phyloP scores from a whole-genome alignment of 2,888 invertebrate species.

The Ophioninae sp. region DNA sequence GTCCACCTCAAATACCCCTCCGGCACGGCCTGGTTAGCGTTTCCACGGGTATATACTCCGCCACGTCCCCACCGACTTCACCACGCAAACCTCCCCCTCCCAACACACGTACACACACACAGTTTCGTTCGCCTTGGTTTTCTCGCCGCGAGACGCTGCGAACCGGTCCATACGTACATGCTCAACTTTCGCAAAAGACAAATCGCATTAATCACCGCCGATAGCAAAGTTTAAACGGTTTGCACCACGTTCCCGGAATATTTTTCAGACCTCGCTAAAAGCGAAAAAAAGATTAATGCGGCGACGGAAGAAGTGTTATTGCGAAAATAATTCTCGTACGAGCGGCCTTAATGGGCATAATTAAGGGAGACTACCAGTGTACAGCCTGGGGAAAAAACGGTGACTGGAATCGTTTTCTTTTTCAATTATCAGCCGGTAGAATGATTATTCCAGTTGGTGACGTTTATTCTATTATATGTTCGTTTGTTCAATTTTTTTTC shows the following conservation, averaged over 20 bases:
- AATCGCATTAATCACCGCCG: slow-evolving; percentile 59
- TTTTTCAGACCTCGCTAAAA: slow-evolving; percentile 26
- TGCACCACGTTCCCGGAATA: slow-evolving; percentile 34
- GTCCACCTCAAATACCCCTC: slow-evolving; percentile 67
- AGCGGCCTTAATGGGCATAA: neutral
- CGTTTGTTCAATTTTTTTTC: neutral
- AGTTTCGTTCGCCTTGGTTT: slow-evolving; percentile 65
- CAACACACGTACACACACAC: slow-evolving; percentile 15
- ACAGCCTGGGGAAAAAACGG: neutral
- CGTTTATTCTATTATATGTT: neutral
- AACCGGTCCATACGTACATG: slow-evolving; percentile 66
- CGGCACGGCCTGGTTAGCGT: slow-evolving; percentile 61
- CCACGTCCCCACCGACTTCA: slow-evolving; percentile 51
- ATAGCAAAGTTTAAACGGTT: slow-evolving; percentile 53
- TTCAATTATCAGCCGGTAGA: neutral
- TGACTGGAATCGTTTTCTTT: neutral
- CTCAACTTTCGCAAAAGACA: slow-evolving; percentile 66
- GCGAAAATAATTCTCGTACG: slow-evolving; percentile 1
- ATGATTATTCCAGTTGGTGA: neutral
- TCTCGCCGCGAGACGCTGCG: slow-evolving; percentile 62
- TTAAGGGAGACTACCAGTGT: neutral
- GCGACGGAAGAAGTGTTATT: neutral
- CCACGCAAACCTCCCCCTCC: neutral
- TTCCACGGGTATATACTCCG: slow-evolving; percentile 44
- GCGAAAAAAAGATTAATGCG: slow-evolving; percentile 33